A percentile compares a stretch with the other conserved stretches of the same genome.
Conservation (phyloP, 2,888 invertebrate species). For the Pheosia tremula region DNA sequence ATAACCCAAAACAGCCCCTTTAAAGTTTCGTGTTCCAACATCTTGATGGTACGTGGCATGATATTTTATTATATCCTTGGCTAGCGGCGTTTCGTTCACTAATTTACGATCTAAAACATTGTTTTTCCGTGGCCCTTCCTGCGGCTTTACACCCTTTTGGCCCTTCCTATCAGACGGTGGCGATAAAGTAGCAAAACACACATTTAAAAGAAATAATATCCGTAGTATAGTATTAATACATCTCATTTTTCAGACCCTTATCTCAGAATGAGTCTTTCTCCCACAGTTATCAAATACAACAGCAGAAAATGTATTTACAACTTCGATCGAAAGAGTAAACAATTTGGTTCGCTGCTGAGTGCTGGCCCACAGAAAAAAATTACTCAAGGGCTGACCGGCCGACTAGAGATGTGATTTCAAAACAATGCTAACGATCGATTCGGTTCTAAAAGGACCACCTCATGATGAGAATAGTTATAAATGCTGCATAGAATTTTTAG, state of each 20-base stretch:
- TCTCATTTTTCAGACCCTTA: conserved; percentile 56
- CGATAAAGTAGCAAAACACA: conserved; percentile 74
- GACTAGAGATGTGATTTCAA: too few species aligned
- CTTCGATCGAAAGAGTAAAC: conserved; percentile 17
- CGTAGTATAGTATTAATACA: conserved; percentile 61
- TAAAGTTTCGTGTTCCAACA: conserved; percentile 86
- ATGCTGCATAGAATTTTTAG: too few species aligned
- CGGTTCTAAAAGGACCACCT: too few species aligned
- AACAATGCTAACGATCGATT: too few species aligned
- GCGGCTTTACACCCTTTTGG: conserved; percentile 74
- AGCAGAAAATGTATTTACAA: conserved; percentile 9
- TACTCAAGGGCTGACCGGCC: too few species aligned
- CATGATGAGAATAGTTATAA: too few species aligned
- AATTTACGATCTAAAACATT: conserved; percentile 89
- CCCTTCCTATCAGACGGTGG: conserved; percentile 77
- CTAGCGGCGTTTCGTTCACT: conserved; percentile 87
- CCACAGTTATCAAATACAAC: conserved; percentile 9
- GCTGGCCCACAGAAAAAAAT: too few species aligned
- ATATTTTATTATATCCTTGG: conserved; percentile 90
- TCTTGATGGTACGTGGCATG: conserved; percentile 90
- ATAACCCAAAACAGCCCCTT: conserved; percentile 93
- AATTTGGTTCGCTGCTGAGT: conserved; percentile 17
- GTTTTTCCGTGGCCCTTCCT: conserved; percentile 84
- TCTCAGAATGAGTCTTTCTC: conserved; percentile 9
- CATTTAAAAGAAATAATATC: conserved; percentile 63